Evolutionary conservation across 1,140 invertebrate species (phyloP).

Genomic region (Solenopsis invicta): DNA sequence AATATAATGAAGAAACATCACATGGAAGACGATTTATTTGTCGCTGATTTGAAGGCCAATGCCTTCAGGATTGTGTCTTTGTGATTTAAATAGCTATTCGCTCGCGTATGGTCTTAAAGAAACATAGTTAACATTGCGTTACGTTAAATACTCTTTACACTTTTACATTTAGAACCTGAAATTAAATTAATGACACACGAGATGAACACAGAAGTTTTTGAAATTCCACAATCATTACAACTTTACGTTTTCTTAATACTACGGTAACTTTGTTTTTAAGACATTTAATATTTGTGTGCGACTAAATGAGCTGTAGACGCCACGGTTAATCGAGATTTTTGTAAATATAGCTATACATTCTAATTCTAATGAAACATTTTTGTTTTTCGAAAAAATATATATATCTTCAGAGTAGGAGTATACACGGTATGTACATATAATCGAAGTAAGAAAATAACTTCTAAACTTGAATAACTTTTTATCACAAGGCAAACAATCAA

Average conservation of each 20-base stretch:
- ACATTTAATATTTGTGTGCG: background rate
- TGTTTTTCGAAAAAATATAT: constrained; percentile 1
- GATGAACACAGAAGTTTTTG: constrained; percentile 24
- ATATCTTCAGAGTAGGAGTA: background rate
- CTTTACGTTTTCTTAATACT: constrained; percentile 14
- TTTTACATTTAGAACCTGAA: background rate
- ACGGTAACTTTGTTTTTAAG: background rate
- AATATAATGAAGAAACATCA: constrained; percentile 29
- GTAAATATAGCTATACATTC: constrained; percentile 12
- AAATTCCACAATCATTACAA: background rate
- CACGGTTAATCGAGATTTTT: background rate
- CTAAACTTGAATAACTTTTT: constrained; percentile 19
- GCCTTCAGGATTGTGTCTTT: constrained; percentile 10
- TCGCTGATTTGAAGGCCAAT: constrained; percentile 11
- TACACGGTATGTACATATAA: background rate
- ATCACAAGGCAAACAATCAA: constrained; percentile 24
- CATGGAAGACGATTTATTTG: constrained; percentile 55
- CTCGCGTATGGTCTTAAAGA: background rate
- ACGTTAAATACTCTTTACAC: constrained; percentile 6
- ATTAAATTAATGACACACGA: constrained; percentile 11
- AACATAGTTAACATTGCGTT: background rate
- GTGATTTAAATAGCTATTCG: background rate
- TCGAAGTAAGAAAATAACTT: constrained; percentile 8
- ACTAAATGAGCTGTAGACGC: background rate
- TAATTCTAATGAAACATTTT: constrained; percentile 1